Percentiles rank a stretch among this genome's conserved stretches.
These are phyloP conservation scores for Bergia puertoricense DNA, from an alignment of 92 coral and sea anemone genomes.

Conservation along the genomic window DNA sequence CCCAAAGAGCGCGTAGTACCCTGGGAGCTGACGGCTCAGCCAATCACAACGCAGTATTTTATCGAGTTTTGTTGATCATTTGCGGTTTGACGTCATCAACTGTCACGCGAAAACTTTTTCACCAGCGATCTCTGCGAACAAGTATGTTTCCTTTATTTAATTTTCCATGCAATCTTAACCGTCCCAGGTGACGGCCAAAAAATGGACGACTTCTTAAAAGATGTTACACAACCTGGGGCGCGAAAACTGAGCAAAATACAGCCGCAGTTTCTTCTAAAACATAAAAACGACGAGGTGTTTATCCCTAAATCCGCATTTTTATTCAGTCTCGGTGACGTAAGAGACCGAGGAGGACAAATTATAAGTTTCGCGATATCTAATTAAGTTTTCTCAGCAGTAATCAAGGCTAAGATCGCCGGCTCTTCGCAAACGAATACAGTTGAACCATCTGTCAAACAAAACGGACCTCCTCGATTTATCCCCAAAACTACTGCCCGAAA, in stretches of 20 bases:
- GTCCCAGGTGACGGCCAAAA: not conserved
- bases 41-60: conserved; percentile 72
- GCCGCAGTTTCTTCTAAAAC: conserved; percentile 21
- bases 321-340: conserved; percentile 40
- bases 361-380: conserved; percentile 46
- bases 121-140: conserved; percentile 42
- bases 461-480: not conserved
- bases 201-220: not conserved
- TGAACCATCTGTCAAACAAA: conserved; percentile 14
- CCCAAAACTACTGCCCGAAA: not conserved
- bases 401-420: conserved; percentile 29
- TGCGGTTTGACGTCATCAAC: conserved; percentile 81
- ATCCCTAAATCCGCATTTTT: conserved; percentile 5
- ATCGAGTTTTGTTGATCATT: conserved; percentile 76
- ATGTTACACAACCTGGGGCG: not conserved
- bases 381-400: conserved; percentile 48
- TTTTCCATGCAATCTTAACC: conserved; percentile 13
- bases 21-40: conserved; percentile 55
- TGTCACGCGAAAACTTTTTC: conserved; percentile 64
- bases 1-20: conserved; percentile 39
- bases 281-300: conserved; percentile 34
- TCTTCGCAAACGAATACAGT: not conserved
- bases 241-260: conserved; percentile 40
- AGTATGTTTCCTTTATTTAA: conserved; percentile 22
- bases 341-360: conserved; percentile 26